Evolutionary conservation across 2,888 invertebrate genomes (phyloP).

Genomic region (Melitaea athalia): DNA sequence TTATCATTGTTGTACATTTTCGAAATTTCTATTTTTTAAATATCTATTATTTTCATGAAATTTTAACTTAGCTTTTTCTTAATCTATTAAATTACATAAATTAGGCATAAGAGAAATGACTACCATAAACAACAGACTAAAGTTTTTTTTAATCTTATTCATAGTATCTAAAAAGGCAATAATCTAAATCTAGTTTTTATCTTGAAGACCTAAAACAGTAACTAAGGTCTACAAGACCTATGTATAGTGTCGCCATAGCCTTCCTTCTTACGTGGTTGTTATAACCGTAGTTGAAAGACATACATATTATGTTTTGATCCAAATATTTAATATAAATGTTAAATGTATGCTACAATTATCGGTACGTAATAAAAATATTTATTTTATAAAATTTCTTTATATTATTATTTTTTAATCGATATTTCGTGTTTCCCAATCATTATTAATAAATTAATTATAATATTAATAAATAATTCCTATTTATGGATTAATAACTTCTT

Average conservation of each 20-base stretch:
- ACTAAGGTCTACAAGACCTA: slow-evolving; percentile 14
- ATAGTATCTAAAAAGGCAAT: background rate
- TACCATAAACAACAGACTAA: background rate
- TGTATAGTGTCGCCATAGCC: background rate
- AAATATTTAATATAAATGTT: slow-evolving; percentile 1
- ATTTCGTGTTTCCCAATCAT: too few species aligned
- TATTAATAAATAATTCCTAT: too few species aligned
- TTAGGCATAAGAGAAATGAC: background rate
- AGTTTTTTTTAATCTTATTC: background rate
- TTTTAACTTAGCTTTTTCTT: too few species aligned
- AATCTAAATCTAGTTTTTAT: background rate
- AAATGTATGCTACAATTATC: slow-evolving; percentile 18
- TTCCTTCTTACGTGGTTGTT: slow-evolving; percentile 16
- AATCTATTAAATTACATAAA: too few species aligned
- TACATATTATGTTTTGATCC: background rate
- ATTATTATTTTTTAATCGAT: background rate
- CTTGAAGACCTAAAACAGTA: slow-evolving; percentile 9
- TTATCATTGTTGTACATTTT: too few species aligned
- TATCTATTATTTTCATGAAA: too few species aligned
- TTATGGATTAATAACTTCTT: too few species aligned
- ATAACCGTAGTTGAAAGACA: slow-evolving; percentile 1
- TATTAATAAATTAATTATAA: too few species aligned
- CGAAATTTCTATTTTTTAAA: too few species aligned
- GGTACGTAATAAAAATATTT: slow-evolving; percentile 17
- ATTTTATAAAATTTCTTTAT: background rate